Conservation (phyloP, 2,113 vertebrate genomes). For the Nycticryphes semicollaris region DNA sequence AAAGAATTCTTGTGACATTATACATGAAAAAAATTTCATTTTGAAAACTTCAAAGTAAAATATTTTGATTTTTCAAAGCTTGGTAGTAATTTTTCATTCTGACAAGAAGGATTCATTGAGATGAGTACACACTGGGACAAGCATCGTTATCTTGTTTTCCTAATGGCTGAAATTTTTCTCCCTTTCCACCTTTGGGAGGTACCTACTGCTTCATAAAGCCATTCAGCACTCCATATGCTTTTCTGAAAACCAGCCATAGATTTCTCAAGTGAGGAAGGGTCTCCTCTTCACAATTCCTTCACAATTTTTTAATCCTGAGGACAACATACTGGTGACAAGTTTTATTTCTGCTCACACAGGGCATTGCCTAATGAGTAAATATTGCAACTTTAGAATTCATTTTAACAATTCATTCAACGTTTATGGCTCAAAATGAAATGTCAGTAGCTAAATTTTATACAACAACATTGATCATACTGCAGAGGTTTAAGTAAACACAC, state of each 20-base stretch:
- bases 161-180: neutral
- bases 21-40: neutral
- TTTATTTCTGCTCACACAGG: neutral
- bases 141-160: neutral
- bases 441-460: neutral
- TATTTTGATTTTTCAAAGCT: neutral
- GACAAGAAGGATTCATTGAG: neutral
- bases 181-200: neutral
- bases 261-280: neutral
- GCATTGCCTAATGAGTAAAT: conserved; percentile 1
- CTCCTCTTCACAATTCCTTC: neutral
- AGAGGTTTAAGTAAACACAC: neutral
- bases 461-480: neutral
- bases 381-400: neutral
- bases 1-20: neutral
- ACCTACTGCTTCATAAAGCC: neutral
- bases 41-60: neutral
- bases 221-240: neutral
- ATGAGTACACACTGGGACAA: neutral
- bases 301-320: neutral
- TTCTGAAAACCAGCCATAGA: neutral
- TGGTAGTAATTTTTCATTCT: neutral
- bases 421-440: conserved; percentile 8
- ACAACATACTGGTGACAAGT: neutral
- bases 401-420: neutral